phyloP scores from a whole-genome alignment of 2,113 vertebrate species.

The Macaca mulatta region DNA sequence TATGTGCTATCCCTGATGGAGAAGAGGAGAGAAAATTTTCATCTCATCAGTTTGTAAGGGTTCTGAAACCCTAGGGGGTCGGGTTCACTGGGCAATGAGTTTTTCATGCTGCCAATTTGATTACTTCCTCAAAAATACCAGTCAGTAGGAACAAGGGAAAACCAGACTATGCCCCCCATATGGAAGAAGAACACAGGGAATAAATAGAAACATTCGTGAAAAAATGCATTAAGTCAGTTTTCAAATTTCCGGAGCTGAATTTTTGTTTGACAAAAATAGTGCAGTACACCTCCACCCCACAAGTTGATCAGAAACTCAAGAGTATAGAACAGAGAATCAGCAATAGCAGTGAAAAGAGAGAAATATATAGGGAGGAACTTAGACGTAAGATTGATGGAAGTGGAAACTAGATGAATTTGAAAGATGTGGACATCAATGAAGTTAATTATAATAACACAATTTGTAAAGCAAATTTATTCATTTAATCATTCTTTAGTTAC shows the following conservation, averaged over 20 bases:
- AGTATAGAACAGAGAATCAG: not conserved
- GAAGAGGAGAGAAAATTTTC: slow-evolving; percentile 9
- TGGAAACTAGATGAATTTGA: not conserved
- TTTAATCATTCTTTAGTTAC: not conserved
- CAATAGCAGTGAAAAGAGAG: not conserved
- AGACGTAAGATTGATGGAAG: not conserved
- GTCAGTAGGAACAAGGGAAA: slow-evolving; percentile 29
- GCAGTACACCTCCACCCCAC: not conserved
- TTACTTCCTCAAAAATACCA: slow-evolving; percentile 46
- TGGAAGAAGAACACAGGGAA: slow-evolving; percentile 31
- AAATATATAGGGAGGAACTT: not conserved
- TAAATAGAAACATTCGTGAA: slow-evolving; percentile 11
- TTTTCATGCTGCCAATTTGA: slow-evolving; percentile 1
- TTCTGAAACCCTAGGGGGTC: not conserved
- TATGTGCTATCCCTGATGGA: not conserved
- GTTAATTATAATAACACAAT: not conserved
- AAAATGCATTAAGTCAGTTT: not conserved
- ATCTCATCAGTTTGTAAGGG: not conserved
- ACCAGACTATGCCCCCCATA: not conserved
- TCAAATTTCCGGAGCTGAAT: not conserved
- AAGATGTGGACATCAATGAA: not conserved
- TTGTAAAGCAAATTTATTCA: not conserved
- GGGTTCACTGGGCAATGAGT: not conserved
- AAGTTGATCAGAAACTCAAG: not conserved
- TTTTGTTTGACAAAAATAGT: slow-evolving; percentile 26